phyloP scores from a whole-genome alignment of 35 echinoderm and acorn worm species.

The Holothuria glaberrima region DNA sequence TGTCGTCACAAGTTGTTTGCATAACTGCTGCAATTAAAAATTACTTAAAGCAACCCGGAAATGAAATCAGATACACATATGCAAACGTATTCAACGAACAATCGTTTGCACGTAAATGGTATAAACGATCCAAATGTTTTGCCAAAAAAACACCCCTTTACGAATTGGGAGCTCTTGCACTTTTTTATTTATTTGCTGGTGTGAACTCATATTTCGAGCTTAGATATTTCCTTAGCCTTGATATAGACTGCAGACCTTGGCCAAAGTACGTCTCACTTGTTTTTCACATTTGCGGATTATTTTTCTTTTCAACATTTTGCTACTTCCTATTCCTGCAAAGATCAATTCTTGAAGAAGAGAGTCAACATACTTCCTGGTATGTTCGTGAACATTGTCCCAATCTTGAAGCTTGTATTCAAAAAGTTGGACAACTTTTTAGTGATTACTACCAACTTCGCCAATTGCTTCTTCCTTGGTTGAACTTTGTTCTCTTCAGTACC shows the following conservation, averaged over 20 bases:
- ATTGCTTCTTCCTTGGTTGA: slow-evolving; percentile 14
- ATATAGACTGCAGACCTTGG: neutral
- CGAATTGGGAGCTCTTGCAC: neutral
- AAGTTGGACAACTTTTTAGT: neutral
- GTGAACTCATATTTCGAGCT: neutral
- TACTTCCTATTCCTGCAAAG: slow-evolving; percentile 35
- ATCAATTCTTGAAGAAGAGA: neutral
- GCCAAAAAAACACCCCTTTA: neutral
- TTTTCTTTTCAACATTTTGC: slow-evolving; percentile 22
- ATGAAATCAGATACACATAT: no score
- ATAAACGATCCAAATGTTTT: no score
- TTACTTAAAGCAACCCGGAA: no score
- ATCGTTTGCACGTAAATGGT: no score
- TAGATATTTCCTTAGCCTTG: neutral
- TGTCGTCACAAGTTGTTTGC: no score
- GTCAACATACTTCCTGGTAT: neutral
- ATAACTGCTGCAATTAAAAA: no score
- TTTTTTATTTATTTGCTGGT: neutral
- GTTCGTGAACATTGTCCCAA: neutral
- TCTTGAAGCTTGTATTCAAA: neutral
- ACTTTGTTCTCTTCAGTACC: slow-evolving; percentile 1
- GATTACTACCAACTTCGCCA: slow-evolving; percentile 14
- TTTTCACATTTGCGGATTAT: neutral
- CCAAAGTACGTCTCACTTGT: neutral
- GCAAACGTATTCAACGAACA: no score